These are phyloP conservation scores for Salvelinus sp. DNA, from an alignment of 2,113 vertebrate species.

Conservation along the genomic window DNA sequence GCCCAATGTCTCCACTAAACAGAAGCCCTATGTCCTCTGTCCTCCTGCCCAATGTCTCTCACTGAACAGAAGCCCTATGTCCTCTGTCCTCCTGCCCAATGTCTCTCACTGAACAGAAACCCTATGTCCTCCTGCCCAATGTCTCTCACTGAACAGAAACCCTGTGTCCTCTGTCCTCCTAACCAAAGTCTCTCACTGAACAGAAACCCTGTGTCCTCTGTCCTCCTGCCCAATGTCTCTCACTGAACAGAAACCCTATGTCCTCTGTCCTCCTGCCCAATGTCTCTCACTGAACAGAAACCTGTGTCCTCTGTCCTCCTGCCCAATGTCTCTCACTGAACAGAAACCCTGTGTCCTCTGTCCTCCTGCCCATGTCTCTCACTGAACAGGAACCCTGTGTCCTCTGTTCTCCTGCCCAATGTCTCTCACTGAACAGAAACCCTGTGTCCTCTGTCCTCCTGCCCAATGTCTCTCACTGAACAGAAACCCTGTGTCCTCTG, in stretches of 20 bases:
- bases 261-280: neutral
- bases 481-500: neutral
- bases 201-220: neutral
- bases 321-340: too few relatives aligned
- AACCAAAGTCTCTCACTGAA: neutral
- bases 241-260: too few relatives aligned
- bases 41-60: too few relatives aligned
- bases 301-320: neutral
- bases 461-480: too few relatives aligned
- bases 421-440: too few relatives aligned
- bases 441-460: neutral
- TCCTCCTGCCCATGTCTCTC: neutral
- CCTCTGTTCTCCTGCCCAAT: neutral
- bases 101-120: too few relatives aligned
- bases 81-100: neutral
- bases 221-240: too few relatives aligned
- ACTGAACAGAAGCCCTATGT: neutral
- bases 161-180: neutral
- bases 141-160: too few relatives aligned
- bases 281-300: too few relatives aligned
- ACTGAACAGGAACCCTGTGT: neutral
- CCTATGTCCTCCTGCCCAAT: neutral
- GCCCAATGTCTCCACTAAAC: neutral
- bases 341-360: too few relatives aligned
- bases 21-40: constrained; percentile 9